phyloP scores from a whole-genome alignment of 2,113 vertebrate species.

The Procavia capensis region DNA sequence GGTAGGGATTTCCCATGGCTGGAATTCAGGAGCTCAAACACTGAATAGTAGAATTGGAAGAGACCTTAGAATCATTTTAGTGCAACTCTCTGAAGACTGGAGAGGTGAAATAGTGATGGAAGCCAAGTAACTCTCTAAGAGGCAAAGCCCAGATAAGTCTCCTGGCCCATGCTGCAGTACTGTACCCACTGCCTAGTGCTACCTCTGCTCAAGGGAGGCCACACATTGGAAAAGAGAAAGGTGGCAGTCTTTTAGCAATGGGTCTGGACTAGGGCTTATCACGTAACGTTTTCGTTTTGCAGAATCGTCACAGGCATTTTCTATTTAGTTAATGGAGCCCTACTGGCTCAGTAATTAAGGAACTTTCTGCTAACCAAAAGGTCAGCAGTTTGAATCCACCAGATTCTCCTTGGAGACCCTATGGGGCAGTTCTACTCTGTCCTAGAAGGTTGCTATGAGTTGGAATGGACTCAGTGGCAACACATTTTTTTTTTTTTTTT shows the following conservation, averaged over 20 bases:
- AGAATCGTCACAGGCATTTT: not conserved
- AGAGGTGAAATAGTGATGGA: not conserved
- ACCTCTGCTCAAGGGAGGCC: not conserved
- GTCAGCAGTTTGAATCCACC: no score
- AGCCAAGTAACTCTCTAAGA: not conserved
- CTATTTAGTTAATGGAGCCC: not conserved
- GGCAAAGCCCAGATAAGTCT: not conserved
- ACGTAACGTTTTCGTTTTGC: not conserved
- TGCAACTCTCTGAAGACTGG: not conserved
- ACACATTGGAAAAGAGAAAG: not conserved
- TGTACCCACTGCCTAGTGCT: accelerated
- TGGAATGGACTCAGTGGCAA: no score
- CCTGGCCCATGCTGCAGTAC: not conserved
- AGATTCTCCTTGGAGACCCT: no score
- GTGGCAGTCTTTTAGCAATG: not conserved
- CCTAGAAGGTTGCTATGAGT: no score
- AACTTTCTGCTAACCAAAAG: no score
- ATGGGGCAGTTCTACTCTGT: no score
- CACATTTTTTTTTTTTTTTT: no score
- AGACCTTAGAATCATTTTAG: not conserved
- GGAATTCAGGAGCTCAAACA: not conserved
- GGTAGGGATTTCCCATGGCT: not conserved
- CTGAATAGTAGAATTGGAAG: not conserved
- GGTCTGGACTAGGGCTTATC: not conserved
- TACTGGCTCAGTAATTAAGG: no score